Evolutionary conservation across 92 coral and sea anemone genomes (phyloP).

Genomic region (Epizoanthus stellaris): DNA sequence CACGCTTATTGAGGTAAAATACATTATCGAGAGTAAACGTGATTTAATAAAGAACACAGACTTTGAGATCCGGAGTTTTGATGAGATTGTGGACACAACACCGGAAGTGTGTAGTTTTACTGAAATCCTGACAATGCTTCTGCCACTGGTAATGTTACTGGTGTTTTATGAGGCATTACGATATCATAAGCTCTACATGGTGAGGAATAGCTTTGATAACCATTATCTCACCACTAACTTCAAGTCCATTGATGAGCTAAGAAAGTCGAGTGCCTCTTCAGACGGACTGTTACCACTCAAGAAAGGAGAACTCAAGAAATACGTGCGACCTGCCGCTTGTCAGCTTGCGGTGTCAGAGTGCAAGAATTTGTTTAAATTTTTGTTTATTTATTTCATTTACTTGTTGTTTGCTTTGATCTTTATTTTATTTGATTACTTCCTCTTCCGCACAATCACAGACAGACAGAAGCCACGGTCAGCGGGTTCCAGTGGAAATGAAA

Average conservation of each 20-base stretch:
- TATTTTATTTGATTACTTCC: constrained; percentile 73
- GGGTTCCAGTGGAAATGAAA: constrained; percentile 4
- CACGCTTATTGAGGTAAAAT: constrained; percentile 17
- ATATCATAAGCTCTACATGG: constrained; percentile 84
- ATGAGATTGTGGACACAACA: constrained; percentile 10
- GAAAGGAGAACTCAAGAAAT: constrained; percentile 88
- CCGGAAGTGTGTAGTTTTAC: constrained; percentile 64
- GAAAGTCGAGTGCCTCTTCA: constrained; percentile 84
- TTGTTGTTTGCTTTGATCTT: constrained; percentile 79
- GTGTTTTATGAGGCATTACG: constrained; percentile 87
- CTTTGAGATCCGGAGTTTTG: not conserved
- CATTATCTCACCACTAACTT: constrained; percentile 91
- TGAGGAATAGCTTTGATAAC: constrained; percentile 86
- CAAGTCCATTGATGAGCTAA: constrained; percentile 91
- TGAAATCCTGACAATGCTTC: constrained; percentile 64
- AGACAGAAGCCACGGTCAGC: not conserved
- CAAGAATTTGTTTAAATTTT: constrained; percentile 63
- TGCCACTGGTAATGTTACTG: constrained; percentile 79
- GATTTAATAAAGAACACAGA: not conserved
- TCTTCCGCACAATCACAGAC: constrained; percentile 61
- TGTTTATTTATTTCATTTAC: constrained; percentile 72
- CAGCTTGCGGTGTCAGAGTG: constrained; percentile 79
- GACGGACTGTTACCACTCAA: constrained; percentile 89
- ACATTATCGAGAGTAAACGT: constrained; percentile 11
- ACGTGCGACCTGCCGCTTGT: constrained; percentile 86